A percentile compares a stretch with the other conserved stretches of the same genome.
Conservation (phyloP, 2,797 vertebrate genomes). For the Miichthys miiuy region DNA sequence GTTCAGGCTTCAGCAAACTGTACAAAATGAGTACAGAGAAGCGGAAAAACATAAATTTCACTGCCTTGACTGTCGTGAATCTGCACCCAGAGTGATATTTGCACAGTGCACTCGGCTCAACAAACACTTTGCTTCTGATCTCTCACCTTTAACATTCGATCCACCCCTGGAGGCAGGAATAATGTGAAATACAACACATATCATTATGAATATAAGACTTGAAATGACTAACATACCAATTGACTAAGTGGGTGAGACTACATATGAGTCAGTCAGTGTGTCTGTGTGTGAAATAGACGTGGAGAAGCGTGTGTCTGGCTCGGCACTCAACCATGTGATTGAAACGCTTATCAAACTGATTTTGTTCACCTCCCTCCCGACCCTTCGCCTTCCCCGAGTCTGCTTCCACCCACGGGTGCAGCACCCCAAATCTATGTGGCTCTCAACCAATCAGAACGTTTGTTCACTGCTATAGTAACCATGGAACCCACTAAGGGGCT, state of each 20-base stretch:
- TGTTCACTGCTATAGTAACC: slow-evolving; percentile 84
- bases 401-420: slow-evolving; percentile 59
- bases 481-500: slow-evolving; percentile 85
- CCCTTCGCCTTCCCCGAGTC: slow-evolving; percentile 51
- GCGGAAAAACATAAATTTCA: slow-evolving; percentile 45
- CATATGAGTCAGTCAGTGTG: slow-evolving; percentile 78
- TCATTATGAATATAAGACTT: slow-evolving; percentile 67
- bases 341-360: slow-evolving; percentile 80
- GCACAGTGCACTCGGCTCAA: slow-evolving; percentile 61
- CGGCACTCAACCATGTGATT: slow-evolving; percentile 72
- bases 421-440: slow-evolving; percentile 69
- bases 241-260: slow-evolving; percentile 81
- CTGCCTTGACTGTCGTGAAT: slow-evolving; percentile 40
- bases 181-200: slow-evolving; percentile 47
- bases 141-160: slow-evolving; percentile 56
- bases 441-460: slow-evolving; percentile 78
- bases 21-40: slow-evolving; percentile 48
- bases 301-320: slow-evolving; percentile 68
- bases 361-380: slow-evolving; percentile 46
- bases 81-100: slow-evolving; percentile 75
- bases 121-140: slow-evolving; percentile 64
- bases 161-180: slow-evolving; percentile 22
- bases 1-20: slow-evolving; percentile 50
- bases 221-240: slow-evolving; percentile 77
- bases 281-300: slow-evolving; percentile 69